Evolutionary conservation across 2,888 invertebrate genomes (phyloP), one percentile per base, ranked within the genome.

Genomic region (Drosophila emarginata): DNA sequence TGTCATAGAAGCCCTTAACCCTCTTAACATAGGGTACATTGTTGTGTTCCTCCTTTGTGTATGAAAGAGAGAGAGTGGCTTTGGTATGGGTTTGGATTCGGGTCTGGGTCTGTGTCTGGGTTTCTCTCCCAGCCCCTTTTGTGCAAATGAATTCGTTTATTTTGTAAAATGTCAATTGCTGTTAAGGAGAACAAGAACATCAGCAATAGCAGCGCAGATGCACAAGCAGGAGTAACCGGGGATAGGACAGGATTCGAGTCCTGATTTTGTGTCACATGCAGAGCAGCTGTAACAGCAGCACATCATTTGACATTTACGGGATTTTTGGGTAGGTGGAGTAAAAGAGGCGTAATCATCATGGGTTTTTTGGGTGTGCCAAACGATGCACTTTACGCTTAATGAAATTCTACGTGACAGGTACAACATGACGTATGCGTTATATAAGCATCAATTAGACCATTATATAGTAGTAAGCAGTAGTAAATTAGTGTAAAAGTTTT

Each of bases 111-210:
- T 56, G 15, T 11, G 12, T 21, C 54, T 21, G 23, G 26, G 26
- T 58, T 6, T 7, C 26, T 21, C 7, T 51, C 26, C 32, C 11
- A 23, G 4, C 18, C 45, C 28, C 84, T 79, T 82, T 87, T 80
- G 78, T 85, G 82, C 77, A 88, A 84, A 88, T 86, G 87, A 88
- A 82, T 84, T 83, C 88, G 84, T 84, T 84, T 84, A 84, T 88
- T 84, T 80, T 86, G 84, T 83, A 80, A 88, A 84, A 84, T 88
- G 88, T 84, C 88, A 88, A 82, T 86, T 85, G 83, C 77, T 79
- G 63, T 72, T 74, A 40, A 65, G 81, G 67, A 74, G 70, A 60
- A 65, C 74, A 66, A 65, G 32, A 37, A 60, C 51, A 61, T 28
- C 66, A 53, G 53, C 50, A 61, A n/a, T n/a, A n/a, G n/a, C n/a